Conservation (phyloP, 2,113 vertebrate genomes). For the Grallaria varia region DNA sequence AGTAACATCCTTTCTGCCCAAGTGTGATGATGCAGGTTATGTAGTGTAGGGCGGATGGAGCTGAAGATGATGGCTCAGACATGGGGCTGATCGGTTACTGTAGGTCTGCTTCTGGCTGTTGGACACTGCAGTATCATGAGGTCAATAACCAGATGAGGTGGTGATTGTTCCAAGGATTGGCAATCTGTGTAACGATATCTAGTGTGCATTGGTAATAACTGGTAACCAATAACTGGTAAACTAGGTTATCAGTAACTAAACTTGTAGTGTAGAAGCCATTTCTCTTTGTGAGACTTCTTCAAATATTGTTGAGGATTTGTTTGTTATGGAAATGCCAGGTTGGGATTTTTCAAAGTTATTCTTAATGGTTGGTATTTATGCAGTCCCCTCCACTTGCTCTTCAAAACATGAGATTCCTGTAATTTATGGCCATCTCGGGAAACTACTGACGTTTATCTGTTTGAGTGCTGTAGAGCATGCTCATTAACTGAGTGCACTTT, state of each 20-base stretch:
- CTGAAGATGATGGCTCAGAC: neutral
- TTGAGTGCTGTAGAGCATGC: neutral
- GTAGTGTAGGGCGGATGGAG: neutral
- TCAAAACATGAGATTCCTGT: neutral
- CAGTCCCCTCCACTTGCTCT: neutral
- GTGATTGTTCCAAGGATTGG: neutral
- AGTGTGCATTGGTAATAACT: neutral
- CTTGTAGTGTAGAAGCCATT: neutral
- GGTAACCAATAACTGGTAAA: neutral
- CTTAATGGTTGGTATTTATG: neutral
- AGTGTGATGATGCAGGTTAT: neutral
- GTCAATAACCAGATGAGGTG: neutral
- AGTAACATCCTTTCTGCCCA: neutral
- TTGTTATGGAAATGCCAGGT: neutral
- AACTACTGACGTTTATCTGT: neutral
- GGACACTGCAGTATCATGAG: neutral
- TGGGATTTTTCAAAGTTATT: neutral
- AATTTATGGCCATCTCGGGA: neutral
- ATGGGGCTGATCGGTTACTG: neutral
- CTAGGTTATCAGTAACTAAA: neutral
- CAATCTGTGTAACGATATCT: neutral
- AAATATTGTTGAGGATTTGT: neutral
- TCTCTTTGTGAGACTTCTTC: neutral
- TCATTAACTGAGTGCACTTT: neutral
- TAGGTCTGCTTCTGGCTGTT: neutral